Evolutionary conservation across 2,888 invertebrate species (phyloP).

Genomic region (Rotaria socialis): DNA sequence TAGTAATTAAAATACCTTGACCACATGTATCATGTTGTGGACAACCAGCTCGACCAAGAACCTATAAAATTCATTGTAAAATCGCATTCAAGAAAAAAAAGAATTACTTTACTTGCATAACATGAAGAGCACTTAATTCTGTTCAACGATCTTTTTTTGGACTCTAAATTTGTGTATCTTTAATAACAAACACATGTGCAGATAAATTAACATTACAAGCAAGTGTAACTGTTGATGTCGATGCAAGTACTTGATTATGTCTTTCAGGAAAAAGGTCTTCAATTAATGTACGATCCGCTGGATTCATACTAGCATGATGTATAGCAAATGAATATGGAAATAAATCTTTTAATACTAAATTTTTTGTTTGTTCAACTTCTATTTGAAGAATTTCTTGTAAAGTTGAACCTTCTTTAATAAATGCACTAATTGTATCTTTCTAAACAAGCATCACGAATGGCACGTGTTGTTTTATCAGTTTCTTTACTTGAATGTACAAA

Average conservation of each 20-base stretch:
- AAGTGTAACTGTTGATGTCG: constrained; percentile 78
- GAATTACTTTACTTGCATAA: constrained; percentile 65
- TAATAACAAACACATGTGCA: constrained; percentile 94
- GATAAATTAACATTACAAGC: constrained; percentile 99
- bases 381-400: constrained; percentile 93
- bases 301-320: constrained; percentile 98
- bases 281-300: constrained; percentile 91
- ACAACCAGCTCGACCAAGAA: constrained; percentile 93
- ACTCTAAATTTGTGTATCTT: constrained; percentile 95
- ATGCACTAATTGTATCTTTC: constrained; percentile 94
- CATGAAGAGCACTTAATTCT: constrained; percentile 90
- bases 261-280: constrained; percentile 96
- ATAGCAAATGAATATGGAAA: constrained; percentile 94
- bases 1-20: constrained; percentile 90
- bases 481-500: constrained; percentile 98
- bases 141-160: constrained; percentile 98
- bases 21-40: constrained; percentile 98
- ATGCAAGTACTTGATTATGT: constrained; percentile 87
- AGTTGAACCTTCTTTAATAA: constrained; percentile 81
- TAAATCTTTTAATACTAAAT: no score
- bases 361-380: constrained; percentile 83
- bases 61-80: constrained; percentile 60
- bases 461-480: constrained; percentile 90
- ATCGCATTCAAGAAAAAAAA: neutral
- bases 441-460: constrained; percentile 89